Conservation (phyloP, 2,888 invertebrate genomes). For the Harpalus rufipes region DNA sequence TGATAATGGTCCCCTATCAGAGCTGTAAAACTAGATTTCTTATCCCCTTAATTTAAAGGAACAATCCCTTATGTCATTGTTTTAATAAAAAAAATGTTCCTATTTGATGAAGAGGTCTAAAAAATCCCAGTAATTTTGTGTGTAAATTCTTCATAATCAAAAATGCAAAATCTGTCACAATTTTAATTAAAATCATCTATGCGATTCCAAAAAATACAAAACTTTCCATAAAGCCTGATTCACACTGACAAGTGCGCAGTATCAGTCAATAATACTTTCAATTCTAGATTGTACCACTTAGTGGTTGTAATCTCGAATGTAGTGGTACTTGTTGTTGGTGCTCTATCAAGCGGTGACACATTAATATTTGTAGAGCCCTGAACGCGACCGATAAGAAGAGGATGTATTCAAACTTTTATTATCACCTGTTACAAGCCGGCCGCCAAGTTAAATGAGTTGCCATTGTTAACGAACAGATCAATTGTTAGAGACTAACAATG, state of each 20-base stretch:
- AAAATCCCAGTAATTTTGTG: background rate
- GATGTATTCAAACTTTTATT: constrained; percentile 45
- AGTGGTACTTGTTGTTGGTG: constrained; percentile 23
- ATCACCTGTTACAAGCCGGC: constrained; percentile 31
- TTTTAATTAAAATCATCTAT: constrained; percentile 37
- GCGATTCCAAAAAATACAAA: constrained; percentile 1
- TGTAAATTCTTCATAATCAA: constrained; percentile 17
- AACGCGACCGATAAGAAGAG: constrained; percentile 30
- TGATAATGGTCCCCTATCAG: too few species aligned
- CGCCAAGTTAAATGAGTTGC: constrained; percentile 55
- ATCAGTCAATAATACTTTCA: background rate
- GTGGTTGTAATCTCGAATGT: constrained; percentile 11
- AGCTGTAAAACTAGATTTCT: too few species aligned
- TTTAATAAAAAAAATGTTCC: too few species aligned
- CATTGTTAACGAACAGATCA: constrained; percentile 49
- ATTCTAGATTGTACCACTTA: background rate
- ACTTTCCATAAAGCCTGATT: background rate
- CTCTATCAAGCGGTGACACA: constrained; percentile 47
- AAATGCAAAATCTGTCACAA: constrained; percentile 20
- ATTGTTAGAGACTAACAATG: constrained; percentile 55
- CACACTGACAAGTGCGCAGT: background rate
- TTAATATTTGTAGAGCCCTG: constrained; percentile 51
- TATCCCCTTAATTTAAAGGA: too few species aligned
- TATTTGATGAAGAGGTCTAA: too few species aligned
- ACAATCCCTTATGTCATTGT: too few species aligned